These are phyloP conservation scores for Xiphophorus couchianus DNA, from an alignment of 2,113 vertebrate species.

Conservation along the genomic window DNA sequence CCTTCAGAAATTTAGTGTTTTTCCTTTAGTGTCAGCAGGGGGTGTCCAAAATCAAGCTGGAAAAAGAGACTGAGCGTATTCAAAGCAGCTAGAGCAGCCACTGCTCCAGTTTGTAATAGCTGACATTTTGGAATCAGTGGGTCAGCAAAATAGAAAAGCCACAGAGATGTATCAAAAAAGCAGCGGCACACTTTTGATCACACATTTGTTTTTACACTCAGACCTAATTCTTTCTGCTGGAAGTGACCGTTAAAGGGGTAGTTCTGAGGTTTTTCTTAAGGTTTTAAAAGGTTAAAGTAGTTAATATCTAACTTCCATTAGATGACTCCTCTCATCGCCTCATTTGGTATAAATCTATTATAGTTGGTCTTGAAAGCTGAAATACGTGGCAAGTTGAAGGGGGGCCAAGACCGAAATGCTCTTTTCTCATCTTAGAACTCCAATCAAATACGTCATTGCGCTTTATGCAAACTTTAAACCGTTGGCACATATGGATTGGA, in stretches of 20 bases:
- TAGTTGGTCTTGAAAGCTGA: neutral
- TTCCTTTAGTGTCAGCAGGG: slow-evolving; percentile 65
- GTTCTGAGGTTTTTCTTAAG: neutral
- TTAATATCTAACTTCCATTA: neutral
- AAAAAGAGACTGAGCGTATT: slow-evolving; percentile 36
- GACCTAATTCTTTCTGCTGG: slow-evolving; percentile 29
- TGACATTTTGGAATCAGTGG: slow-evolving; percentile 78
- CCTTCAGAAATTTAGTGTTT: slow-evolving; percentile 32
- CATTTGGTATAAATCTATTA: neutral
- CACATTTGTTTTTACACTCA: neutral
- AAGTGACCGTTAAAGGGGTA: slow-evolving; percentile 16
- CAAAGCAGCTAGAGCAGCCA: slow-evolving; percentile 43
- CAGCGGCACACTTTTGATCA: slow-evolving; percentile 38
- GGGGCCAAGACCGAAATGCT: neutral
- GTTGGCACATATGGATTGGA: no score
- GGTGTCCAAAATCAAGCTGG: slow-evolving; percentile 68
- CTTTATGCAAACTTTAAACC: no score
- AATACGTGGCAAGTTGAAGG: neutral
- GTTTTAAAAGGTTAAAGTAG: neutral
- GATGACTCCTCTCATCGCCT: neutral
- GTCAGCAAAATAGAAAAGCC: slow-evolving; percentile 74
- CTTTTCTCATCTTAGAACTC: no score
- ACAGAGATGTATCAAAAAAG: slow-evolving; percentile 55
- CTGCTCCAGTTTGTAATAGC: slow-evolving; percentile 69
- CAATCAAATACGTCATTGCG: no score